Evolutionary conservation across 2,888 invertebrate species (phyloP).

Genomic region (Formica aserva): DNA sequence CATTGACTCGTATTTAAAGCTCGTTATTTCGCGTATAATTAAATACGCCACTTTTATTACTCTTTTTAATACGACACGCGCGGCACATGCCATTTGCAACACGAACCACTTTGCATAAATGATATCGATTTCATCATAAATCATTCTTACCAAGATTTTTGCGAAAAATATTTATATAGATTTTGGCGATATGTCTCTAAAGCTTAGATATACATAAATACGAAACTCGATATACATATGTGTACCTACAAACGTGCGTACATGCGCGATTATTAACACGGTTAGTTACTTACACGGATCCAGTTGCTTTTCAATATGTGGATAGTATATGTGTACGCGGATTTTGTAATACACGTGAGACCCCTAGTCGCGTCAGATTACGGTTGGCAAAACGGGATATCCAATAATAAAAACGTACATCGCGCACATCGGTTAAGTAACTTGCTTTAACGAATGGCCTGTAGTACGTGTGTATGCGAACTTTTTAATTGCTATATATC

Average conservation of each 20-base stretch:
- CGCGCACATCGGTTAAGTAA: constrained; percentile 33
- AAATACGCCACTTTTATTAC: constrained; percentile 34
- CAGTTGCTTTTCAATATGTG: constrained; percentile 31
- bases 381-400: constrained; percentile 38
- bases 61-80: not conserved
- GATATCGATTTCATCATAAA: not conserved
- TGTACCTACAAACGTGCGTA: not conserved
- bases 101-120: constrained; percentile 13
- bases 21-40: constrained; percentile 38
- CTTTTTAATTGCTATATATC: constrained; percentile 25
- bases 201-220: not conserved
- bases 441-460: constrained; percentile 24
- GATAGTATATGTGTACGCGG: constrained; percentile 12
- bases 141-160: not conserved
- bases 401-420: constrained; percentile 46
- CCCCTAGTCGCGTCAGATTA: constrained; percentile 44
- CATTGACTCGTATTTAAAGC: not conserved
- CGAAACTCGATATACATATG: not conserved
- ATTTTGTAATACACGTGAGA: constrained; percentile 43
- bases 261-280: constrained; percentile 24
- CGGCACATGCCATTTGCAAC: constrained; percentile 8
- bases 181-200: constrained; percentile 5
- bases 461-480: not conserved
- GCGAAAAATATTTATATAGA: not conserved
- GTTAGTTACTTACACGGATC: constrained; percentile 25